Conservation (phyloP, 2,888 invertebrate genomes). For the Dasysyrphus tricinctus region DNA sequence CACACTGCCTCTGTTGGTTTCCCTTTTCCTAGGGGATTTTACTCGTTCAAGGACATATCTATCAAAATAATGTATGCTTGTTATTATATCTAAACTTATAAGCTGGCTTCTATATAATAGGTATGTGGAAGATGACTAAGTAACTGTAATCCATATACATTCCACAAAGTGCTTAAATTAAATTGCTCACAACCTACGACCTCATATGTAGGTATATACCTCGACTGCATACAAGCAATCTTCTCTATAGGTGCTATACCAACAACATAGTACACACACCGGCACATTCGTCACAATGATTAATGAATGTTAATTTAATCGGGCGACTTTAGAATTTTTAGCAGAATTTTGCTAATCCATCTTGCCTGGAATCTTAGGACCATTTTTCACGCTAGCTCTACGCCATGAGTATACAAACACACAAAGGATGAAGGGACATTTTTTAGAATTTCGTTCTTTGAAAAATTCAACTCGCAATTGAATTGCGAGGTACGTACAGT, state of each 20-base stretch:
- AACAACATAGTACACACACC: not conserved
- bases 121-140: conserved; percentile 26
- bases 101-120: not conserved
- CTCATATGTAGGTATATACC: conserved; percentile 18
- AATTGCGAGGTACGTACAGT: conserved; percentile 1
- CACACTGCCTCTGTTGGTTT: not conserved
- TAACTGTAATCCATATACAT: conserved; percentile 48
- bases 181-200: conserved; percentile 43
- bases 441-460: not conserved
- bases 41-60: conserved; percentile 23
- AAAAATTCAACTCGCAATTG: conserved; percentile 14
- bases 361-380: conserved; percentile 67
- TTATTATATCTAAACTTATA: conserved; percentile 5
- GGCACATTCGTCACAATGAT: conserved; percentile 64
- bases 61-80: conserved; percentile 41
- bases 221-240: not conserved
- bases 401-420: not conserved
- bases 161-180: conserved; percentile 59
- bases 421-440: conserved; percentile 1
- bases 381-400: conserved; percentile 71
- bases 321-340: conserved; percentile 75
- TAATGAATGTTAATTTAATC: conserved; percentile 75
- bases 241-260: not conserved
- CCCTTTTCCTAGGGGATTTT: not conserved
- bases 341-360: conserved; percentile 73